Evolutionary conservation across 2,797 vertebrate species (phyloP), one percentile per base, ranked within the genome.

Genomic region (Sebastes miniatus): DNA sequence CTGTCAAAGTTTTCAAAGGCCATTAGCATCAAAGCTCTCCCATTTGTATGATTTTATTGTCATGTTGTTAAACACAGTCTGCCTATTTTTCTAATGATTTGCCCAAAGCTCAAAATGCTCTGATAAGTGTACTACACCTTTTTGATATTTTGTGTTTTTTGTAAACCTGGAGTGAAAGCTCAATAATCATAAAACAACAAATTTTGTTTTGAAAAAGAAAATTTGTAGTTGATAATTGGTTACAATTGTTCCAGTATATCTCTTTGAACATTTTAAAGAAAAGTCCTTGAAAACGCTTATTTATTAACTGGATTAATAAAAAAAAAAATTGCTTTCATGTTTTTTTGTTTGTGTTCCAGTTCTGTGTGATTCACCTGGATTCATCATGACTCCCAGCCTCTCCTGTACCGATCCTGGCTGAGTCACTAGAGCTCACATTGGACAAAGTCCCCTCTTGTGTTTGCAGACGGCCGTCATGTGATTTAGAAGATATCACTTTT

Each of bases 291-390:
- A 93, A 88, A 88, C 13, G 62, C 79, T 62, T 92, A 92, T 94
- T 94, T 94, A 94, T 95, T 93, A 92, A 92, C 87, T 90, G 81
- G 85, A 90, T 92, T 91, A 93, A 93, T 93, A 93, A 94, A 89
- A 87, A 84, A 85, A 89, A 87, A 85, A 83, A 76, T 22, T 65
- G 54, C 88, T 85, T 84, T 80, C 63, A 76, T 84, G 69, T 81
- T 87, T 69, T 32, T 62, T 67, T 63, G 34, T 75, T 16, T 86
- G 69, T 88, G 66, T 79, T 78, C 11, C 36, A 31, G 12, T 87
- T 80, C 34, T 86, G 39, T 85, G 76, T 85, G 77, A 87, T 81
- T 90, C 73, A 74, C 57, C 47, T 47, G 61, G 52, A 73, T 64
- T 73, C 56, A 27, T 73, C 8, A 4, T 71, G 61, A 73, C 59